Evolutionary conservation across 2,797 vertebrate species (phyloP).

Genomic region (Hydrocynus forskahlii): DNA sequence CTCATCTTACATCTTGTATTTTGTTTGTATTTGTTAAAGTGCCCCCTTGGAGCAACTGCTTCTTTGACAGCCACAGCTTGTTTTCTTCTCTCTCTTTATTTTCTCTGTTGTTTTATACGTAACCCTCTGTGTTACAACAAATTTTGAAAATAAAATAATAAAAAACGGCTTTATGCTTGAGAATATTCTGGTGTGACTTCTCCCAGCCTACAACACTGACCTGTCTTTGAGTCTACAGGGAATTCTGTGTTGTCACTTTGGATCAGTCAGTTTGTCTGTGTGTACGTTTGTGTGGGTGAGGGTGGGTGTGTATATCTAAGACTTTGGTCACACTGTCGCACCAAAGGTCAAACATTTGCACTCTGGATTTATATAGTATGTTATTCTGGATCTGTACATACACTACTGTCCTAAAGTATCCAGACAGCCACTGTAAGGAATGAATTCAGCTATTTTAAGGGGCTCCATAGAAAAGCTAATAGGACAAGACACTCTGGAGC

Average conservation of each 20-base stretch:
- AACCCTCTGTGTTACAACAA: no score
- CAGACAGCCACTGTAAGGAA: neutral
- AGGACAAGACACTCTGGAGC: no score
- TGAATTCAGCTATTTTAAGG: no score
- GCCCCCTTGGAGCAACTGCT: no score
- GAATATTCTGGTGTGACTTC: neutral
- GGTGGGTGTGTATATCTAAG: neutral
- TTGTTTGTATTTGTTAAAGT: no score
- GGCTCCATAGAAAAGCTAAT: no score
- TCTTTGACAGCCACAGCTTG: no score
- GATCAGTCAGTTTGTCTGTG: conserved; percentile 25
- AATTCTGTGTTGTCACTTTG: conserved; percentile 37
- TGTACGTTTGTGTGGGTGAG: neutral
- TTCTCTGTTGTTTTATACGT: no score
- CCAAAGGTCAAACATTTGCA: neutral
- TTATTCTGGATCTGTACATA: neutral
- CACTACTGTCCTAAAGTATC: neutral
- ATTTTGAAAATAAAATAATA: no score
- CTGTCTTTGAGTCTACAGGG: neutral
- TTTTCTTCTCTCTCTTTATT: no score
- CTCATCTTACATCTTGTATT: no score
- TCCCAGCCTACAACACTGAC: neutral
- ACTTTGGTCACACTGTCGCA: neutral
- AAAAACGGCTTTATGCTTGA: no score
- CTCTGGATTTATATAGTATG: neutral